phyloP scores from a whole-genome alignment of 2,797 vertebrate genomes.

The Oryzias sinensis region DNA sequence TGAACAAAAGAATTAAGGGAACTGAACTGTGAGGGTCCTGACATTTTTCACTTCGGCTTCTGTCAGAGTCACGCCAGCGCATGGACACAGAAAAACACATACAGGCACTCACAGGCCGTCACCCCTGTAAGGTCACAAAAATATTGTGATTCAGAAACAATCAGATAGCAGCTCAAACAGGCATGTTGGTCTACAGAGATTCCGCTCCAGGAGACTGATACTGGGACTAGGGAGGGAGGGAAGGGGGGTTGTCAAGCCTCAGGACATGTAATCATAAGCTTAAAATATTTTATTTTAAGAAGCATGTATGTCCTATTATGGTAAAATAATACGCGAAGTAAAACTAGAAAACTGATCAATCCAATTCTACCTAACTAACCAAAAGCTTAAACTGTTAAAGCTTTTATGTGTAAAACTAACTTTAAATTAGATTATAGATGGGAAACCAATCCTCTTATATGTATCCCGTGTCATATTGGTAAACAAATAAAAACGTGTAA shows the following conservation, averaged over 20 bases:
- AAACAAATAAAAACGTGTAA: too few relatives aligned
- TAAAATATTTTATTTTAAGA: constrained; percentile 30
- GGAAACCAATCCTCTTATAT: too few relatives aligned
- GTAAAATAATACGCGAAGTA: constrained; percentile 7
- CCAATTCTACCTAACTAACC: too few relatives aligned
- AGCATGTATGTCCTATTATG: constrained; percentile 4
- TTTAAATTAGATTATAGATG: too few relatives aligned
- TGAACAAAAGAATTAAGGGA: constrained; percentile 61
- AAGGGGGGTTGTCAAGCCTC: constrained; percentile 28
- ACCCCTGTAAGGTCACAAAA: constrained; percentile 58
- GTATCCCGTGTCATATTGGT: too few relatives aligned
- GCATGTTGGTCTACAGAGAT: constrained; percentile 33
- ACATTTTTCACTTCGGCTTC: constrained; percentile 17
- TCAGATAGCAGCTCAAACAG: constrained; percentile 55
- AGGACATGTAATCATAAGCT: constrained; percentile 40
- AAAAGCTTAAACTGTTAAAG: too few relatives aligned
- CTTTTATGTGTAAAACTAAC: too few relatives aligned
- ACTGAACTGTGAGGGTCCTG: constrained; percentile 38
- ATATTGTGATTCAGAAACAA: constrained; percentile 77
- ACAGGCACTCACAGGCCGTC: constrained; percentile 21
- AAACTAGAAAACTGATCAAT: too few relatives aligned
- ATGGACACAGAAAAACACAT: constrained; percentile 23
- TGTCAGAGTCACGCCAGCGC: constrained; percentile 23
- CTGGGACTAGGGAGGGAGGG: constrained; percentile 31
- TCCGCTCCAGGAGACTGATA: constrained; percentile 60